phyloP scores from a whole-genome alignment of 2,113 vertebrate genomes.

The Phyllopteryx taeniolatus region DNA sequence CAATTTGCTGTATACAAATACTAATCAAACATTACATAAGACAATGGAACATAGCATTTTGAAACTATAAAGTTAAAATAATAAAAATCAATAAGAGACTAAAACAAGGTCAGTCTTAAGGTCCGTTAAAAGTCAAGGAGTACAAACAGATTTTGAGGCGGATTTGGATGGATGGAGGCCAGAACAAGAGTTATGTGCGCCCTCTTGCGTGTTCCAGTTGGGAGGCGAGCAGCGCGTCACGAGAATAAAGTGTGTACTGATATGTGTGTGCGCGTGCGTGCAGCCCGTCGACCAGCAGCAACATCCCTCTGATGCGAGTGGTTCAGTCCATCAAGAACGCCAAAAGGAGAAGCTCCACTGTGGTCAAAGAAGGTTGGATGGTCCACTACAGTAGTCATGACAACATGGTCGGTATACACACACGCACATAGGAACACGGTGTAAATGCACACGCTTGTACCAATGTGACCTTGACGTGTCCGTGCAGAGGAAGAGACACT shows the following conservation, averaged over 20 bases:
- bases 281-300: constrained; percentile 93
- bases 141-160: too few relatives aligned
- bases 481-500: constrained; percentile 93
- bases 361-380: constrained; percentile 98
- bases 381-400: constrained; percentile 91
- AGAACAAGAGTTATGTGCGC: too few relatives aligned
- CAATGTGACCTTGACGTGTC: constrained; percentile 13
- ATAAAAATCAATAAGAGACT: too few relatives aligned
- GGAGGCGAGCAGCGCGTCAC: too few relatives aligned
- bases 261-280: constrained; percentile 9
- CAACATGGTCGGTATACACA: constrained; percentile 79
- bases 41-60: too few relatives aligned
- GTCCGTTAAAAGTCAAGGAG: too few relatives aligned
- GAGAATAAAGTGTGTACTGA: neutral
- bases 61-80: too few relatives aligned
- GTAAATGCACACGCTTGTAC: neutral
- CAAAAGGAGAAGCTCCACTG: constrained; percentile 91
- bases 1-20: too few relatives aligned
- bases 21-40: too few relatives aligned
- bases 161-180: too few relatives aligned
- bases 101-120: too few relatives aligned
- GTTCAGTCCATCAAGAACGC: constrained; percentile 95
- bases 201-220: too few relatives aligned
- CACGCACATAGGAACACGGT: neutral
- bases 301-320: constrained; percentile 95